These are phyloP conservation scores for Serranus cabrilla DNA, from an alignment of 2,797 vertebrate genomes.

Conservation along the genomic window DNA sequence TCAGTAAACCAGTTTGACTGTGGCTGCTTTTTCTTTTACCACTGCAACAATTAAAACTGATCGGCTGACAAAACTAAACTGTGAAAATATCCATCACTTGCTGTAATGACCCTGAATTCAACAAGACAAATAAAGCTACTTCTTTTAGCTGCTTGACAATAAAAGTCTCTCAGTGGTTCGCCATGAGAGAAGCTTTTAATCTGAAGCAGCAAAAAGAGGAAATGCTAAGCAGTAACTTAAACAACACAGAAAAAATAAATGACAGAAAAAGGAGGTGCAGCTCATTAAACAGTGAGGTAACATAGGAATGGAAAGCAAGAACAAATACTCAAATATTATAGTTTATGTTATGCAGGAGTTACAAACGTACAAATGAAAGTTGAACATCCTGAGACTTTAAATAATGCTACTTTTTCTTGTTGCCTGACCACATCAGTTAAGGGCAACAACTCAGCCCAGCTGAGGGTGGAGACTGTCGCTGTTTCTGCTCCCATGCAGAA, in stretches of 20 bases:
- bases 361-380: constrained; percentile 12
- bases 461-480: constrained; percentile 35
- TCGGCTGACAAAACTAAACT: neutral
- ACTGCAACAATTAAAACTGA: neutral
- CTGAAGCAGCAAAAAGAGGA: constrained; percentile 22
- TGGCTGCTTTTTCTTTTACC: neutral
- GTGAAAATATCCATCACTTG: neutral
- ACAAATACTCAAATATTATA: neutral
- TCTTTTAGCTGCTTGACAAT: neutral
- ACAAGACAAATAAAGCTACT: neutral
- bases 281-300: neutral
- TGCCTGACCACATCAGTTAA: constrained; percentile 27
- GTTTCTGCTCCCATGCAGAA: constrained; percentile 32
- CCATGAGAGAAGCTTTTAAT: constrained; percentile 12
- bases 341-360: neutral
- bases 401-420: neutral
- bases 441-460: constrained; percentile 5
- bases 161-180: neutral
- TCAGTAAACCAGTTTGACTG: neutral
- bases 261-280: neutral
- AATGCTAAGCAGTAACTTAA: constrained; percentile 1
- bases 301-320: neutral
- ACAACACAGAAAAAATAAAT: neutral
- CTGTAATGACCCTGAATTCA: neutral
- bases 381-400: constrained; percentile 4